Conservation (phyloP, 2,113 vertebrate genomes). For the Lophura nycthemera region DNA sequence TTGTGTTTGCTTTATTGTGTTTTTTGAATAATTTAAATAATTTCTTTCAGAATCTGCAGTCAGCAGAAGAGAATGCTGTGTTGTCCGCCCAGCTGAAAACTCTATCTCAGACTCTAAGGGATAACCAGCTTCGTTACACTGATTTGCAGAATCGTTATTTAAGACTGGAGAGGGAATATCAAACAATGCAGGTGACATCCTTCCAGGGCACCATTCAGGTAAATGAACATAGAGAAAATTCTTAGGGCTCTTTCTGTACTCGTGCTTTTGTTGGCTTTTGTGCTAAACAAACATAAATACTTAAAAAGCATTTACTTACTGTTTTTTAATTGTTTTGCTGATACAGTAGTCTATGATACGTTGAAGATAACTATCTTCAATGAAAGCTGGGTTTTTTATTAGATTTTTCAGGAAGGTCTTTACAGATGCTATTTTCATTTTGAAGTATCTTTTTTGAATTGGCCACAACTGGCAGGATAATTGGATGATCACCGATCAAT, state of each 20-base stretch:
- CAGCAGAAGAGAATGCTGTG: constrained; percentile 80
- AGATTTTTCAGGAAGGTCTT: not conserved
- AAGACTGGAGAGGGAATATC: constrained; percentile 81
- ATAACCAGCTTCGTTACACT: constrained; percentile 78
- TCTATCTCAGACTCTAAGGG: constrained; percentile 84
- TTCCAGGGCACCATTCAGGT: constrained; percentile 66
- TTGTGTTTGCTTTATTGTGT: not conserved
- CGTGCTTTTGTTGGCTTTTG: not conserved
- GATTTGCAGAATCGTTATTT: constrained; percentile 83
- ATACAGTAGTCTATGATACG: rapidly evolving
- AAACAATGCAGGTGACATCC: constrained; percentile 48
- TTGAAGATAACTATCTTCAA: not conserved
- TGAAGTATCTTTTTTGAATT: not conserved
- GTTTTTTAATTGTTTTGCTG: not conserved
- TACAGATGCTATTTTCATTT: not conserved
- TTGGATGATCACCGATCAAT: not conserved
- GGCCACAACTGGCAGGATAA: not conserved
- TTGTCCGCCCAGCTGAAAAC: constrained; percentile 81
- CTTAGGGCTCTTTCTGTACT: not conserved
- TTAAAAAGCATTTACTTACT: not conserved
- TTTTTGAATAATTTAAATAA: not conserved
- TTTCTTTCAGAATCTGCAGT: constrained; percentile 79
- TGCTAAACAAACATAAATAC: not conserved
- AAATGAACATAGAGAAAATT: not conserved
- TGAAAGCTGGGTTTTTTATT: not conserved